Percentiles rank a stretch among this genome's conserved stretches.
These are phyloP conservation scores for Lophotis ruficrista DNA, from an alignment of 2,113 vertebrate species.

Conservation along the genomic window DNA sequence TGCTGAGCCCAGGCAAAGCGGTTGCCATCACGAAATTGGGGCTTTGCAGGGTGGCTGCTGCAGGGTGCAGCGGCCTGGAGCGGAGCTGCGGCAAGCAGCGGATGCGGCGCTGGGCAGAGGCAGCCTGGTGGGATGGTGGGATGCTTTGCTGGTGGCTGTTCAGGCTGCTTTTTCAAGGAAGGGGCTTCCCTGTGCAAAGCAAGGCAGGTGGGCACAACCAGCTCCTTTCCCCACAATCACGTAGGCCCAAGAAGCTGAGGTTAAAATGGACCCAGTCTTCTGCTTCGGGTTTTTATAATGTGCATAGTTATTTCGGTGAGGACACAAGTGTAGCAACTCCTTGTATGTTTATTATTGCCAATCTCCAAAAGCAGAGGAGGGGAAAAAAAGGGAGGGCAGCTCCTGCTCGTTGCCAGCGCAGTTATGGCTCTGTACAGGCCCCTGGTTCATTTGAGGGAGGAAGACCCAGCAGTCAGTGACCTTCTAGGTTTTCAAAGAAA, in stretches of 20 bases:
- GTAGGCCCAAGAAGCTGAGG: background rate
- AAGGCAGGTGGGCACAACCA: background rate
- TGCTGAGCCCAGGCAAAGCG: background rate
- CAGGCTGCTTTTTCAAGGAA: background rate
- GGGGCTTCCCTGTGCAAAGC: background rate
- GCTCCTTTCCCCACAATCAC: background rate
- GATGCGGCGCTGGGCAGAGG: background rate
- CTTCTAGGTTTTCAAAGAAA: slow-evolving; percentile 25
- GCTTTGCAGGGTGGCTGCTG: background rate
- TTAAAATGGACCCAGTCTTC: background rate
- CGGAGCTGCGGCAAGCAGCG: background rate
- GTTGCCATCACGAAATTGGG: background rate
- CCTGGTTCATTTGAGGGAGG: background rate
- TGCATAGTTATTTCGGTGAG: background rate
- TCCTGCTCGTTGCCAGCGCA: background rate
- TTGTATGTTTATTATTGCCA: background rate
- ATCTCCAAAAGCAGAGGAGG: background rate
- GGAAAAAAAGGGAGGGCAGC: background rate
- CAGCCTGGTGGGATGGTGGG: background rate
- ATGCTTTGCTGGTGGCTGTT: background rate
- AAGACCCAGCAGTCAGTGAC: background rate
- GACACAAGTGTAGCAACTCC: background rate
- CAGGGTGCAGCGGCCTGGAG: accelerated
- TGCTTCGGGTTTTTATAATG: background rate
- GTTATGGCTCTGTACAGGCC: background rate